Evolutionary conservation across 2,888 invertebrate genomes (phyloP).

Genomic region (Resseliella maxima): DNA sequence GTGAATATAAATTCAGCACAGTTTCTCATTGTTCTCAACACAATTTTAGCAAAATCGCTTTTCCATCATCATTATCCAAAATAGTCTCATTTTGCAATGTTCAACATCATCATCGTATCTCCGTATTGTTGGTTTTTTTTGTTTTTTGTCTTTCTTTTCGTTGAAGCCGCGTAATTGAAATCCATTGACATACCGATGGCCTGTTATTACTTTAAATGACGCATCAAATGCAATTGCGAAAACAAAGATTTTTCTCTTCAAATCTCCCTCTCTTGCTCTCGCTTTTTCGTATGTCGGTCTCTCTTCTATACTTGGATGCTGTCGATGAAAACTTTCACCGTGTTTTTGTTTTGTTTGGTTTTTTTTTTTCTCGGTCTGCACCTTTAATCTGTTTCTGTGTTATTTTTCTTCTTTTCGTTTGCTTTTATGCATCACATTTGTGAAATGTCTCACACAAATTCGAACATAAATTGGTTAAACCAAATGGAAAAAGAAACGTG

Average conservation of each 20-base stretch:
- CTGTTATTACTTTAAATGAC: constrained; percentile 36
- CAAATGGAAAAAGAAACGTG: too few species aligned
- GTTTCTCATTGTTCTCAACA: background rate
- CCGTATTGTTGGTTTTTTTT: too few species aligned
- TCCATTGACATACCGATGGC: constrained; percentile 6
- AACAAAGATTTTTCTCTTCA: constrained; percentile 22
- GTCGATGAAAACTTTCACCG: constrained; percentile 27
- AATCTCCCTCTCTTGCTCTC: too few species aligned
- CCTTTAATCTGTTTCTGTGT: constrained; percentile 2
- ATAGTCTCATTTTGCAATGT: background rate
- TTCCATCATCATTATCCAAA: background rate
- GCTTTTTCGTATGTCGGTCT: background rate
- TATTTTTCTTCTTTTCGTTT: constrained; percentile 12
- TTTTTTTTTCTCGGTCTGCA: too few species aligned
- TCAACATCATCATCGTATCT: background rate
- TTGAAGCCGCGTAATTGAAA: background rate
- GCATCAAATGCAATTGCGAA: constrained; percentile 22
- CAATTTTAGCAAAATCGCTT: background rate
- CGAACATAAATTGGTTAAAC: background rate
- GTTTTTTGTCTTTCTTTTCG: background rate
- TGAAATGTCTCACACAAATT: background rate
- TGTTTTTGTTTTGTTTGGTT: too few species aligned
- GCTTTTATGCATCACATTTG: background rate
- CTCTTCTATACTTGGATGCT: too few species aligned
- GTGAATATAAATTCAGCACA: background rate